These are phyloP conservation scores for Caenorhabditis sp. DNA, from an alignment of 2,888 invertebrate species.

Conservation along the genomic window DNA sequence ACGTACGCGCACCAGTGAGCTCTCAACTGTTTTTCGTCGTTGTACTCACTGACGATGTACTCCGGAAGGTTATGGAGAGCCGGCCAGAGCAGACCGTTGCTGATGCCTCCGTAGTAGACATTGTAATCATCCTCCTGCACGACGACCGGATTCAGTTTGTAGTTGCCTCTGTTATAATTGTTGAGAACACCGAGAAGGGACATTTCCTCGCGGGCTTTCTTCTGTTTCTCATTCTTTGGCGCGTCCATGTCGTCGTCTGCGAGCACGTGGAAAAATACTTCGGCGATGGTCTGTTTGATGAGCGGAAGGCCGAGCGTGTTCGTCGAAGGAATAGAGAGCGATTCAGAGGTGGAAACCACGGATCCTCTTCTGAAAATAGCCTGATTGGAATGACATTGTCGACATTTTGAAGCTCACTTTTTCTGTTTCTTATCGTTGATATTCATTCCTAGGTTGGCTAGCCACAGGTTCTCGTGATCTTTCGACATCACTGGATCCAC, in stretches of 20 bases:
- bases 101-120: constrained; percentile 59
- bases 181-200: constrained; percentile 78
- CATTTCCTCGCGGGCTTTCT: constrained; percentile 75
- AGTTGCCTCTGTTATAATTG: constrained; percentile 77
- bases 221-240: constrained; percentile 59
- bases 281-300: constrained; percentile 76
- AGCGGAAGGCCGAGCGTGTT: constrained; percentile 78
- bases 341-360: constrained; percentile 24
- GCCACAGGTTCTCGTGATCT: constrained; percentile 78
- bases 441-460: constrained; percentile 79
- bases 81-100: constrained; percentile 77
- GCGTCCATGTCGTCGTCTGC: constrained; percentile 76
- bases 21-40: constrained; percentile 69
- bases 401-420: constrained; percentile 41
- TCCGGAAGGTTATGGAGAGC: constrained; percentile 79
- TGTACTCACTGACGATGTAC: constrained; percentile 78
- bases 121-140: constrained; percentile 74
- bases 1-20: constrained; percentile 79
- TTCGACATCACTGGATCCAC: constrained; percentile 79
- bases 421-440: constrained; percentile 69
- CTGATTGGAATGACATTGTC: too few relatives aligned
- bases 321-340: constrained; percentile 72
- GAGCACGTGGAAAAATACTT: constrained; percentile 77
- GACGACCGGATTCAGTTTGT: constrained; percentile 79
- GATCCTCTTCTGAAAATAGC: constrained; percentile 37